Conservation (phyloP, 2,888 invertebrate genomes). For the Muschampia plurimacula region DNA sequence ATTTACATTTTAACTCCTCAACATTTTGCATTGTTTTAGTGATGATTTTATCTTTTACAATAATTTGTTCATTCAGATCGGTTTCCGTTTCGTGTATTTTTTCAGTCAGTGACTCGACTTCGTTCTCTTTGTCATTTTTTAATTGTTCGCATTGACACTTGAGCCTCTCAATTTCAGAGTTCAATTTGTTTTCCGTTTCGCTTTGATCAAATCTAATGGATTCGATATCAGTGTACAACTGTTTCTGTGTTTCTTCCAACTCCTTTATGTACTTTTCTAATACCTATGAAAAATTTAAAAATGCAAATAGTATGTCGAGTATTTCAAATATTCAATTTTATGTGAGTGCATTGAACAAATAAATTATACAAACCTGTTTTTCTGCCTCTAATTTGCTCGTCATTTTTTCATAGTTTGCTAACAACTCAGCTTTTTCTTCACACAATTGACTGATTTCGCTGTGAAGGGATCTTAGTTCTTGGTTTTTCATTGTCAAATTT, state of each 20-base stretch:
- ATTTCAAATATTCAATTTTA: neutral
- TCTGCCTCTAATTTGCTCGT: conserved; percentile 52
- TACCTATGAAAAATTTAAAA: conserved; percentile 59
- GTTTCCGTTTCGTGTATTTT: conserved; percentile 54
- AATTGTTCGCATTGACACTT: conserved; percentile 54
- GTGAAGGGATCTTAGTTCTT: conserved; percentile 62
- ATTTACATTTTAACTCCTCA: conserved; percentile 55
- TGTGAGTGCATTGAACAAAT: neutral
- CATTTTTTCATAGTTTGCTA: conserved; percentile 54
- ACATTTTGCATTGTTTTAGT: conserved; percentile 52
- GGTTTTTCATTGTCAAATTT: conserved; percentile 62
- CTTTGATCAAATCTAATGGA: conserved; percentile 46
- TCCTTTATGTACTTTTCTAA: conserved; percentile 59
- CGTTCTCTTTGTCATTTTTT: conserved; percentile 55
- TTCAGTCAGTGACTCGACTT: conserved; percentile 58
- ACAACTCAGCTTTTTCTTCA: conserved; percentile 36
- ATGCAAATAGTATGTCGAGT: conserved; percentile 37
- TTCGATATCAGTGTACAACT: conserved; percentile 49
- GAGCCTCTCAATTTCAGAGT: conserved; percentile 56
- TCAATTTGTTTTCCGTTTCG: conserved; percentile 51
- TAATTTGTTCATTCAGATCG: conserved; percentile 50
- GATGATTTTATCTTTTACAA: conserved; percentile 57
- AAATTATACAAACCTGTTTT: conserved; percentile 69
- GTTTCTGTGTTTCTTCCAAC: conserved; percentile 52
- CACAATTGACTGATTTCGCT: conserved; percentile 55